Evolutionary conservation across 2,888 invertebrate genomes (phyloP).

Genomic region (Brachycybe producta): DNA sequence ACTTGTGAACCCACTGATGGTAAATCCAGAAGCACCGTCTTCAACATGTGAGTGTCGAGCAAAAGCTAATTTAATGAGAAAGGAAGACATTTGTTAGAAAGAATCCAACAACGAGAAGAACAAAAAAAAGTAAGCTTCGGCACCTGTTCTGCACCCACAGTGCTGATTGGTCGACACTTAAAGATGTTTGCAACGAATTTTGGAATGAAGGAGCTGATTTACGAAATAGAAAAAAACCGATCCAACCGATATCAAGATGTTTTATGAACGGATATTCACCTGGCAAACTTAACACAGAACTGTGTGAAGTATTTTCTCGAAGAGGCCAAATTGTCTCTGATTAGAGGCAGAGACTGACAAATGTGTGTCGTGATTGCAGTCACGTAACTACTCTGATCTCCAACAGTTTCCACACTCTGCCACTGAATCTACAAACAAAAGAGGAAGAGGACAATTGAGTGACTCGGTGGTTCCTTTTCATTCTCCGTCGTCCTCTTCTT

Average conservation of each 20-base stretch:
- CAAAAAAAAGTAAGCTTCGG: neutral
- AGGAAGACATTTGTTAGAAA: neutral
- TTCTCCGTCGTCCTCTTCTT: no score
- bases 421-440: conserved; percentile 60
- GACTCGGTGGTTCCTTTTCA: neutral
- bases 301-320: conserved; percentile 96
- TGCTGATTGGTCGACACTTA: conserved; percentile 76
- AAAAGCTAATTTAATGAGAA: conserved; percentile 40
- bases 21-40: conserved; percentile 77
- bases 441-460: no score
- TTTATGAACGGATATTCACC: conserved; percentile 35
- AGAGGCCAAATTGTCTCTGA: conserved; percentile 75
- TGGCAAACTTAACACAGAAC: conserved; percentile 91
- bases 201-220: conserved; percentile 77
- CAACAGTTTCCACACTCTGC: conserved; percentile 84
- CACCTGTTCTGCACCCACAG: conserved; percentile 82
- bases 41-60: conserved; percentile 85
- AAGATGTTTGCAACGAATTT: conserved; percentile 81
- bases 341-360: conserved; percentile 70
- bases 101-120: neutral
- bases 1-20: conserved; percentile 85
- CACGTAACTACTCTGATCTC: conserved; percentile 93
- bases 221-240: no score
- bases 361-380: conserved; percentile 76
- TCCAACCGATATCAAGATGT: neutral